Conservation (phyloP, 2,888 invertebrate genomes). For the Ctenicera cuprea region DNA sequence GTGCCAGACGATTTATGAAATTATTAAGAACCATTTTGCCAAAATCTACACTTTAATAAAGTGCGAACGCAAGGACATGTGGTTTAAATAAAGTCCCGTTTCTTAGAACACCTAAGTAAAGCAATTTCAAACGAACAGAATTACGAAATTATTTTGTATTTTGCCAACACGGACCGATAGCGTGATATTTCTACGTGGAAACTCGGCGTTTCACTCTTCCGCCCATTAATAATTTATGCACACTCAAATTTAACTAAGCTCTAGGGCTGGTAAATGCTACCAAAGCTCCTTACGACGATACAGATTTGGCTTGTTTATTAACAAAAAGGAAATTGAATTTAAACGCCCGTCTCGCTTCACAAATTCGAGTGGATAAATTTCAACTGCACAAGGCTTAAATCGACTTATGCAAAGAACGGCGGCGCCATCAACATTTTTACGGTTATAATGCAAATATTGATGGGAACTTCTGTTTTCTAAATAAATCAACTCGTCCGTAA, state of each 20-base stretch:
- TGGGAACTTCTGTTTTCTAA: background rate
- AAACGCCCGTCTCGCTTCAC: slow-evolving; percentile 6
- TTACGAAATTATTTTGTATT: slow-evolving; percentile 18
- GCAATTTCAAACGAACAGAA: slow-evolving; percentile 23
- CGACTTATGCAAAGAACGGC: background rate
- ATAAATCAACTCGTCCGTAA: background rate
- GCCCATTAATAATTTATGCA: slow-evolving; percentile 28
- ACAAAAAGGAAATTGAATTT: slow-evolving; percentile 25
- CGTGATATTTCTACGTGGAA: slow-evolving; percentile 23
- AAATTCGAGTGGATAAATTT: slow-evolving; percentile 14
- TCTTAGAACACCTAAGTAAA: slow-evolving; percentile 23
- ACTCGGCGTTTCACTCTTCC: background rate
- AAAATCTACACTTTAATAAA: slow-evolving; percentile 41
- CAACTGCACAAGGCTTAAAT: background rate
- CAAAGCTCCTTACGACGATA: slow-evolving; percentile 17
- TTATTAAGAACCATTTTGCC: slow-evolving; percentile 41
- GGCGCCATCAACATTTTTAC: slow-evolving; percentile 9
- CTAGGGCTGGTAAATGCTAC: background rate
- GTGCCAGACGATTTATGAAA: slow-evolving; percentile 58
- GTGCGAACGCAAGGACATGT: slow-evolving; percentile 37
- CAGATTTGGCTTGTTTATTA: slow-evolving; percentile 25
- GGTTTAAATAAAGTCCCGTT: slow-evolving; percentile 40
- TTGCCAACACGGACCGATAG: slow-evolving; percentile 11
- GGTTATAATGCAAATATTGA: background rate
- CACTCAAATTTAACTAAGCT: slow-evolving; percentile 20